These are phyloP conservation scores for Meda fulgida DNA, from an alignment of 2,797 vertebrate genomes.

Conservation along the genomic window DNA sequence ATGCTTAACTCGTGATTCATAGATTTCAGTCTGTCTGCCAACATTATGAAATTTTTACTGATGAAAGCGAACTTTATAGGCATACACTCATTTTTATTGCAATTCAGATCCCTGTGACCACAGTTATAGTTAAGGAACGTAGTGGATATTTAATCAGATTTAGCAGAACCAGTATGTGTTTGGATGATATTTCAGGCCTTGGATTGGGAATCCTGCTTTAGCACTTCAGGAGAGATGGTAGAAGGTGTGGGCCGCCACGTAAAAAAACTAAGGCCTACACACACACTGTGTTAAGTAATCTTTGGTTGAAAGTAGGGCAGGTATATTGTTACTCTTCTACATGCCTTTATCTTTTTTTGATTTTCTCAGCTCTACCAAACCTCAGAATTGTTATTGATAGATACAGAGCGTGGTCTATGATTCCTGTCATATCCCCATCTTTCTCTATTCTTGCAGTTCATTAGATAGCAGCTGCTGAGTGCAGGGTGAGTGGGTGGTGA, in stretches of 20 bases:
- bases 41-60: neutral
- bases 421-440: slow-evolving; percentile 69
- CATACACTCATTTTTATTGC: neutral
- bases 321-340: neutral
- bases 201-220: slow-evolving; percentile 1
- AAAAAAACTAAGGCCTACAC: neutral
- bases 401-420: slow-evolving; percentile 74
- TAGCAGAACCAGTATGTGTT: slow-evolving; percentile 25
- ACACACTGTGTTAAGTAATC: neutral
- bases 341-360: neutral
- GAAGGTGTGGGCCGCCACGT: neutral
- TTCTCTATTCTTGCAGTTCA: slow-evolving; percentile 76
- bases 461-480: slow-evolving; percentile 97
- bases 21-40: neutral
- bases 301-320: neutral
- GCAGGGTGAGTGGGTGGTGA: slow-evolving; percentile 75
- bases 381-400: slow-evolving; percentile 85
- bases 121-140: slow-evolving; percentile 18
- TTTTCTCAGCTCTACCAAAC: slow-evolving; percentile 63
- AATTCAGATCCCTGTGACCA: neutral
- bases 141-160: neutral
- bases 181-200: neutral
- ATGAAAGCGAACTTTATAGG: neutral
- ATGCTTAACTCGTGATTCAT: neutral
- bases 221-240: neutral